Conservation (phyloP, 2,113 vertebrate genomes). For the Gallinago media region DNA sequence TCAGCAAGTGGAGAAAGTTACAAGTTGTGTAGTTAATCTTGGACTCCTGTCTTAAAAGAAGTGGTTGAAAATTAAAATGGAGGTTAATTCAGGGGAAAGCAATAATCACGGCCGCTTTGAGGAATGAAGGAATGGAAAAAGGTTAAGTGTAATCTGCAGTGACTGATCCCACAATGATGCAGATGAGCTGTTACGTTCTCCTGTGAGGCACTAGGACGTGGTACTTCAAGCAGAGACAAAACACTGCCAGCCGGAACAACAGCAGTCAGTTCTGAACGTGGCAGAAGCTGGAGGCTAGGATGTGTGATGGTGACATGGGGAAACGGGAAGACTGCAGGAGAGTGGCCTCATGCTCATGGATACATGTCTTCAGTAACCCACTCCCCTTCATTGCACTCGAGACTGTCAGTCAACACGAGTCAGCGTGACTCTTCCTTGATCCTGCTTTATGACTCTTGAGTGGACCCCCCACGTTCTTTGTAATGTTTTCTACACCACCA, state of each 20-base stretch:
- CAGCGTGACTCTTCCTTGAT: background rate
- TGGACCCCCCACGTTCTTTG: background rate
- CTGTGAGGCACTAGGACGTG: background rate
- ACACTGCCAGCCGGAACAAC: background rate
- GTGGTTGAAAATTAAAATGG: background rate
- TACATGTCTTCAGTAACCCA: background rate
- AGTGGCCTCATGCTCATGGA: fast-evolving
- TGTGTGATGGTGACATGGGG: background rate
- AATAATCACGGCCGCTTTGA: background rate
- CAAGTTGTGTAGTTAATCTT: background rate
- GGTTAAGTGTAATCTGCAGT: background rate
- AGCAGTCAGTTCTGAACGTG: background rate
- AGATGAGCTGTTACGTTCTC: background rate
- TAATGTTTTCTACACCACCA: background rate
- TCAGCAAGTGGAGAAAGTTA: background rate
- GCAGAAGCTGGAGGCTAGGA: background rate
- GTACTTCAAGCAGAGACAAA: background rate
- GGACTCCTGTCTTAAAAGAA: background rate
- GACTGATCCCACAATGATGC: background rate
- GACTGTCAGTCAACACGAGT: background rate
- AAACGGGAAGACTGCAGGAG: background rate
- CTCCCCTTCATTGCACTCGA: background rate
- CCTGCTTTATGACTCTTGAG: background rate
- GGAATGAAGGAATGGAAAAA: background rate
- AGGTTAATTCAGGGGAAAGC: background rate